Evolutionary conservation across 2,888 invertebrate genomes (phyloP), one percentile per base, ranked within the genome.

Genomic region (Melanargia galathea): DNA sequence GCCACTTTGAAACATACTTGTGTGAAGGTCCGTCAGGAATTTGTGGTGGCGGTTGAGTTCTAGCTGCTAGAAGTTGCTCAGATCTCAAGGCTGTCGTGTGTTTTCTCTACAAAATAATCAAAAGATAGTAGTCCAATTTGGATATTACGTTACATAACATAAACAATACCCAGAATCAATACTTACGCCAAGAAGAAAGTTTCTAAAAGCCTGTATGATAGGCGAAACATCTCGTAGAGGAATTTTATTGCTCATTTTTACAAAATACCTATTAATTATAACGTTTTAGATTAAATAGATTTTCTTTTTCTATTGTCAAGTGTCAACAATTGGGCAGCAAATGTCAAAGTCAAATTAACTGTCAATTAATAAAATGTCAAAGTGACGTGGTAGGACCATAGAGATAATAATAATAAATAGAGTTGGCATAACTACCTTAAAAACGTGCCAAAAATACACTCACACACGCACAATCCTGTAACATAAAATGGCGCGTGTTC

Each of bases 21-120:
- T 97, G 96, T 33, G 95, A 92, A 1, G 96, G 95, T 10, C 98
- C 98, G 67, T 94, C 96, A 20, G 97, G 98, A 57, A 98, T 82
- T 61, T 92, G 83, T 51, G 98, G 98, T 16, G 91, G 95, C 24
- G 97, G 97, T 79, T 96, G 97, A 59, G 95, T 95, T 74, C 98
- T 94, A 10, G 93, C 89, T 2, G 96, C 88, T 43, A 96, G 10
- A 2, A 90, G 82, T 38, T 95, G 93, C 69, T 94, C 93, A 76
- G 94, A 96, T 71, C 97, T 92, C 51, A 96, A 77, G 0, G 95
- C 92, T 63, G 90, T 87, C 1, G 85, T 93, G 74, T 94, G 93
- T 65, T 92, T 85, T 70, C 95, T 92, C 95, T 95, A 78, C 62
- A 80, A 80, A 75, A 22, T 4, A 66, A 74, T 68, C 33, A 64